Evolutionary conservation across 2,113 vertebrate genomes (phyloP).

Genomic region (Isichthys henryi): DNA sequence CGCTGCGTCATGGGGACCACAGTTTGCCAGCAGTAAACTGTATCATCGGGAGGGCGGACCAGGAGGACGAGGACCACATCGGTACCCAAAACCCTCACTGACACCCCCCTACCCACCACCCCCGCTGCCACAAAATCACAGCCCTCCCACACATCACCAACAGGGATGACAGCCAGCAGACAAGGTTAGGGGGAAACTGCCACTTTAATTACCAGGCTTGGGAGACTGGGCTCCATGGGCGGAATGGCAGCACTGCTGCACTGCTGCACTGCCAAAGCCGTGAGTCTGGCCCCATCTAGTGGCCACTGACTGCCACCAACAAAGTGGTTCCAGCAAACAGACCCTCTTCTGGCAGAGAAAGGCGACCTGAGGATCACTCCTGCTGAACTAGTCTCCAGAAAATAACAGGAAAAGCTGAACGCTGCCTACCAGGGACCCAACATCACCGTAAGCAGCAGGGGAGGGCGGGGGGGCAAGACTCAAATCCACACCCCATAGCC

Average conservation of each 20-base stretch:
- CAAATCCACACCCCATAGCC: too few species aligned
- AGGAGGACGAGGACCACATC: background rate
- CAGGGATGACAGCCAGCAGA: background rate
- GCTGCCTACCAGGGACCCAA: background rate
- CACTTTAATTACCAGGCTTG: background rate
- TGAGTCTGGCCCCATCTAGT: slow-evolving; percentile 45
- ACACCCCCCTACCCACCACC: background rate
- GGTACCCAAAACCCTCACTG: background rate
- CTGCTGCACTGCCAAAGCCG: background rate
- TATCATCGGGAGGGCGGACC: background rate
- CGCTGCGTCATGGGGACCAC: background rate
- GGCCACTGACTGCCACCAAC: slow-evolving; percentile 14
- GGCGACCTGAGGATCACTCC: background rate
- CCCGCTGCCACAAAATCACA: background rate
- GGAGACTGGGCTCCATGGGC: background rate
- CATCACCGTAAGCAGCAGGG: background rate
- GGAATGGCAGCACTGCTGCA: slow-evolving; percentile 9
- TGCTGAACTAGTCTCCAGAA: background rate
- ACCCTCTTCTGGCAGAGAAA: background rate
- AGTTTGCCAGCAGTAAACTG: background rate
- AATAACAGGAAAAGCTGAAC: background rate
- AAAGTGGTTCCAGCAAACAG: background rate
- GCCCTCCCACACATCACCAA: background rate
- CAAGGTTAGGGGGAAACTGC: background rate
- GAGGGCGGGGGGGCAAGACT: too few species aligned